A percentile compares a stretch with the other conserved stretches of the same genome.
These are phyloP conservation scores for Erynnis tages DNA, from an alignment of 2,888 invertebrate species.

Conservation along the genomic window DNA sequence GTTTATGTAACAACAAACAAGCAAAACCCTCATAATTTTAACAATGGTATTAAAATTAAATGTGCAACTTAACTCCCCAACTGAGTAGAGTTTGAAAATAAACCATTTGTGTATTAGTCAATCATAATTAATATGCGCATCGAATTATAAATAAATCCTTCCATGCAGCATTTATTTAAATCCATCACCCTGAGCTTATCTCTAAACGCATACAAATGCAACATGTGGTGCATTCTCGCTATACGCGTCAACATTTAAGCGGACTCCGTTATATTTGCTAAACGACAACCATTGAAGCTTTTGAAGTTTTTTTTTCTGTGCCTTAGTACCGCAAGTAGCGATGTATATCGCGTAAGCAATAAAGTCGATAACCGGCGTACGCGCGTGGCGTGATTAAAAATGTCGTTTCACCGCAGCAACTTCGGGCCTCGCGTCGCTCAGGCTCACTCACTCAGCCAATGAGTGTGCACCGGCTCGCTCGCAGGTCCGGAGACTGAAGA, in stretches of 20 bases:
- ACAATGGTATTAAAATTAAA: too few species aligned
- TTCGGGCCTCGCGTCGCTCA: conserved; percentile 29
- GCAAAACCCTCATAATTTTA: too few species aligned
- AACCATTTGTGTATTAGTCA: too few species aligned
- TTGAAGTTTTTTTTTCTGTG: not conserved
- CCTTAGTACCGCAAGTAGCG: conserved; percentile 29
- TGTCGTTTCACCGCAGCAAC: conserved; percentile 51
- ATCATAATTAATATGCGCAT: not conserved
- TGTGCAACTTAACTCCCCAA: not conserved
- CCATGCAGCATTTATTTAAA: conserved; percentile 18
- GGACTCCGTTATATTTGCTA: not conserved
- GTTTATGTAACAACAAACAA: too few species aligned
- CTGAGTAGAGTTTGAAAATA: too few species aligned
- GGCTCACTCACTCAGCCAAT: conserved; percentile 32
- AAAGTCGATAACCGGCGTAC: conserved; percentile 48
- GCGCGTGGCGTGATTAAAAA: conserved; percentile 60
- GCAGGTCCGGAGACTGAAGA: too few species aligned
- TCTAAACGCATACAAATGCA: conserved; percentile 29
- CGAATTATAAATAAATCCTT: conserved; percentile 10
- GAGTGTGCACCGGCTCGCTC: conserved; percentile 28
- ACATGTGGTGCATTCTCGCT: conserved; percentile 36
- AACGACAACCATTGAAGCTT: conserved; percentile 28
- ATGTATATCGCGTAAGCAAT: conserved; percentile 35
- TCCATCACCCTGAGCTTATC: conserved; percentile 21
- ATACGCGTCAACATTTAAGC: conserved; percentile 9